Evolutionary conservation across 2,888 invertebrate species (phyloP), one percentile per base, ranked within the genome.

Genomic region (Ophioninae sp.): DNA sequence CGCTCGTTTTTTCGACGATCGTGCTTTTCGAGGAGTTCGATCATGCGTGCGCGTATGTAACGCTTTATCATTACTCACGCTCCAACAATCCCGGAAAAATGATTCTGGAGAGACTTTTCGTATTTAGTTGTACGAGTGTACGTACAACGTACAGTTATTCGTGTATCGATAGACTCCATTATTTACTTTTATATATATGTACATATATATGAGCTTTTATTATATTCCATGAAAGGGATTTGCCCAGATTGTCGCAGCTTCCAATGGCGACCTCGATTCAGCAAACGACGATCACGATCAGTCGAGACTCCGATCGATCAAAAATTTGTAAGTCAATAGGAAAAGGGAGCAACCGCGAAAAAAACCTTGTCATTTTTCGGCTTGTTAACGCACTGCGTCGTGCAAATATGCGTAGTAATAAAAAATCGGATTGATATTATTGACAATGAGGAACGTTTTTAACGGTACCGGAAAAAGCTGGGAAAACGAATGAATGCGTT

Each of bases 51-150:
- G 81, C 72, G 72, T 61, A 59, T 37, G 79, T 72, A 73, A 20
- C 75, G 62, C 74, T 76, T 68, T 79, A 73, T 81, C 78, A 68
- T 86, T 85, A 85, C 76, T 82, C 76, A 79, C 69, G 80, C 59
- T 82, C 82, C 82, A 76, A 72, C 74, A 64, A 80, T 44, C 82
- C 30, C 79, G 81, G 78, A 79, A 68, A 61, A 86, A 83, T 85
- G 79, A 83, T 73, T 84, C 77, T 81, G 41, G 68, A 76, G 79
- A 67, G 50, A 30, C 50, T 57, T 57, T 78, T 65, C 61, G 61
- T 50, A 50, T 13, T n/a, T 61, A 20, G 6, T 50, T 17, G 5
- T 13, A 50, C 50, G 50, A 50, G 50, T 50, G 50, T 50, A 50
- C 50, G 50, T 50, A 50, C 13, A 50, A 50, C 17, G 17, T 50